Evolutionary conservation across 2,113 vertebrate species (phyloP), one percentile per base, ranked within the genome.

Genomic region (Triplophysa tibetana): DNA sequence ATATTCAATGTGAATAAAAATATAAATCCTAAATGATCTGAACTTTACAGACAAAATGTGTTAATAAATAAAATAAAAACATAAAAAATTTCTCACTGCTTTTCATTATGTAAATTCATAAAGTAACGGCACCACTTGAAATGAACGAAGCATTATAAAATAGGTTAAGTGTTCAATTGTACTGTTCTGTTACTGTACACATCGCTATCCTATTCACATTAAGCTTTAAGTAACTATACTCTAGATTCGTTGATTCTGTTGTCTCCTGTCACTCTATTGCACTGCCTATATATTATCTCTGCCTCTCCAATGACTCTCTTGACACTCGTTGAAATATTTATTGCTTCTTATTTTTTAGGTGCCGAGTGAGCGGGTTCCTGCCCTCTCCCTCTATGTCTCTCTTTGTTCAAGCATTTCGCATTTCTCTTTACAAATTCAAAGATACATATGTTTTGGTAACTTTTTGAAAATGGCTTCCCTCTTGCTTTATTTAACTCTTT

Each of bases 291-390:
- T 89, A 38, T 38, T 38, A 38, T 38, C 87, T 89, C 88, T 86
- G 86, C 89, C 85, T 70, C 81, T 83, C 33, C 48, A 84, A 81
- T 82, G 82, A 86, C 85, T 80, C 88, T 85, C 84, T 84, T 79
- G 87, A 84, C 82, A 91, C 89, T 88, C 73, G 77, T 90, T 92
- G 82, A 91, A 92, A 91, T 90, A 90, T 91, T 91, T 94, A 94
- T 94, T 93, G 92, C 91, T 93, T 92, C 85, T 91, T 91, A 85
- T 86, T 83, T 89, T 82, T 88, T 88, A 88, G 83, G 88, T 77
- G 24, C 23, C 17, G 3, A 68, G 50, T 61, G 84, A 89, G 70
- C n/a, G 21, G n/a, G 70, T 73, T 73, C 38, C 29, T n/a, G 7
- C 70, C 33, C 29, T 13, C 69, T 72, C 70, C 23, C 26, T 82